A percentile compares a stretch with the other conserved stretches of the same genome.
Evolutionary conservation across 2,797 vertebrate genomes (phyloP).

Genomic region (Acestrorhynchus altus): DNA sequence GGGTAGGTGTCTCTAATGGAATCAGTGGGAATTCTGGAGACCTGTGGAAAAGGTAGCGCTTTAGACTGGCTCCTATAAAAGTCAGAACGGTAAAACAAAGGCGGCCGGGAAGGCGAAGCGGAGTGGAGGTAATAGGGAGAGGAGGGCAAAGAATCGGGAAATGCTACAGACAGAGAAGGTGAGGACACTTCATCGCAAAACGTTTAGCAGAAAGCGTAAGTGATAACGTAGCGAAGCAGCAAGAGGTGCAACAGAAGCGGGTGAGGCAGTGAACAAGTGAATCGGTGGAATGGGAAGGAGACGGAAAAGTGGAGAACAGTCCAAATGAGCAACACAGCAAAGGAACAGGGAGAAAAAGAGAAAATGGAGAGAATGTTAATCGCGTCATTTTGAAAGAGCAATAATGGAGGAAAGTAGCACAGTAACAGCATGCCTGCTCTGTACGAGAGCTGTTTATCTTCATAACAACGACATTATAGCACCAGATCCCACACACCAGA

Average conservation of each 20-base stretch:
- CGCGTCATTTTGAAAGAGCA: constrained; percentile 63
- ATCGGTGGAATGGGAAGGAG: neutral
- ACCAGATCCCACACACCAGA: neutral
- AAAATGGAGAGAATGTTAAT: constrained; percentile 81
- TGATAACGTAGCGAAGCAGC: constrained; percentile 38
- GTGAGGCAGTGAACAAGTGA: neutral
- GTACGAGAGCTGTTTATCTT: constrained; percentile 19
- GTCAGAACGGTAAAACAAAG: constrained; percentile 63
- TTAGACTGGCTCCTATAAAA: constrained; percentile 62
- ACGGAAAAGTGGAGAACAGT: constrained; percentile 58
- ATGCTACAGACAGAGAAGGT: constrained; percentile 76
- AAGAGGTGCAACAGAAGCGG: constrained; percentile 47
- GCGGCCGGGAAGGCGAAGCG: constrained; percentile 60
- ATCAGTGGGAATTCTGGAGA: constrained; percentile 60
- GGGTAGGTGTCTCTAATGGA: constrained; percentile 27
- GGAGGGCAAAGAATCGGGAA: constrained; percentile 59
- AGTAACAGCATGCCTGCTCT: constrained; percentile 24
- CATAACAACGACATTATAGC: constrained; percentile 31
- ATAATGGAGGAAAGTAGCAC: constrained; percentile 53
- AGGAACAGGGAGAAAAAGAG: constrained; percentile 75
- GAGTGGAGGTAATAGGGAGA: constrained; percentile 80
- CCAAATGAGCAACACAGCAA: constrained; percentile 58
- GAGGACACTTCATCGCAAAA: constrained; percentile 76
- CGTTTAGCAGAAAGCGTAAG: constrained; percentile 24
- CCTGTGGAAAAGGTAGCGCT: constrained; percentile 30